phyloP scores from a whole-genome alignment of 2,888 invertebrate genomes.

The Drosophila recens region DNA sequence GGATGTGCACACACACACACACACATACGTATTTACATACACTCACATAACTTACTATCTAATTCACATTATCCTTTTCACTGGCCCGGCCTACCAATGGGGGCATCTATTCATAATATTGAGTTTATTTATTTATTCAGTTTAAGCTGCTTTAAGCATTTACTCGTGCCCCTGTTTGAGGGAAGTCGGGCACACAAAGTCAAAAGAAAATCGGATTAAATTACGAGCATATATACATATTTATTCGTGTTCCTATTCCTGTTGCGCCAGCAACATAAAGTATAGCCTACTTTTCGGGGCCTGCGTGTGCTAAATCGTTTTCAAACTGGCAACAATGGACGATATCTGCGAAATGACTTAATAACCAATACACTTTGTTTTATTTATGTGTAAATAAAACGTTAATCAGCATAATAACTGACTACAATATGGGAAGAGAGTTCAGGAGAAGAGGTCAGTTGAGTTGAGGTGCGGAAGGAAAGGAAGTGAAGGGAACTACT shows the following conservation, averaged over 20 bases:
- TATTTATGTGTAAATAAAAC: slow-evolving; percentile 67
- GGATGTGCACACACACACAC: not conserved
- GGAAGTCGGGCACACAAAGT: slow-evolving; percentile 4
- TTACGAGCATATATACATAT: slow-evolving; percentile 7
- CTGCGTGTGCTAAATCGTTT: slow-evolving; percentile 40
- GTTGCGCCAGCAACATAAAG: slow-evolving; percentile 24
- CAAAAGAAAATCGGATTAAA: slow-evolving; percentile 48
- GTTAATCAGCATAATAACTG: slow-evolving; percentile 67
- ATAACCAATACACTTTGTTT: slow-evolving; percentile 66
- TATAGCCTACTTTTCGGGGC: slow-evolving; percentile 38
- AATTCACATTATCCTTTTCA: slow-evolving; percentile 21
- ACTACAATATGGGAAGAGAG: not conserved
- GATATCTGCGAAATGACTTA: slow-evolving; percentile 60
- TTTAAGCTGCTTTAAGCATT: slow-evolving; percentile 34
- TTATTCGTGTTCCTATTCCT: not conserved
- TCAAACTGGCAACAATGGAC: slow-evolving; percentile 41
- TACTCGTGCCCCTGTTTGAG: slow-evolving; percentile 2
- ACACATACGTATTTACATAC: not conserved
- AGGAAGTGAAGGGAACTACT: not conserved
- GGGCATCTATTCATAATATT: slow-evolving; percentile 25
- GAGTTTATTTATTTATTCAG: slow-evolving; percentile 45
- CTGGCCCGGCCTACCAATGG: slow-evolving; percentile 4
- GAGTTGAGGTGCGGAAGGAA: not conserved
- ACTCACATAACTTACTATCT: not conserved
- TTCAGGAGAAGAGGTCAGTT: not conserved